phyloP scores from a whole-genome alignment of 2,888 invertebrate species.

The Rhogogaster chlorosoma region DNA sequence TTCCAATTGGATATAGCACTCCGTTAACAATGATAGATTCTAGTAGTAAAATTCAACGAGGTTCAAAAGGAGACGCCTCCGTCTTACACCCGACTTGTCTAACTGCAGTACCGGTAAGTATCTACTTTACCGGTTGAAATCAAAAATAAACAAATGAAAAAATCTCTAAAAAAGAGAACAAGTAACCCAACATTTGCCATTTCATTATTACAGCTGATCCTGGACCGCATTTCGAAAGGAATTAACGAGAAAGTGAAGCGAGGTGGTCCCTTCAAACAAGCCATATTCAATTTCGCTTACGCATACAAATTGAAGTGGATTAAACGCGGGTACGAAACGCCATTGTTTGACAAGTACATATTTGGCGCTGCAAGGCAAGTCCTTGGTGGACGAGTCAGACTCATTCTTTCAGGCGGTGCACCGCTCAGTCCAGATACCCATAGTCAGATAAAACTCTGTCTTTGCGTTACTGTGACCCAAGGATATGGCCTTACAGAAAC shows the following conservation, averaged over 20 bases:
- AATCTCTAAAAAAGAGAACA: not conserved
- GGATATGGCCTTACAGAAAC: constrained; percentile 99
- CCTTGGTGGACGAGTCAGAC: constrained; percentile 93
- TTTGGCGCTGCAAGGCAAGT: constrained; percentile 83
- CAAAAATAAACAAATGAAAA: not conserved
- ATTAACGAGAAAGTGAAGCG: constrained; percentile 96
- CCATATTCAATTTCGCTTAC: constrained; percentile 96
- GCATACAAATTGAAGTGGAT: constrained; percentile 94
- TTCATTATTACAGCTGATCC: constrained; percentile 85
- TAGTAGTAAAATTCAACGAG: constrained; percentile 97
- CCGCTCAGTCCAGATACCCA: constrained; percentile 98
- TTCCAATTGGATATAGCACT: constrained; percentile 97
- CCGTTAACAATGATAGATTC: constrained; percentile 95
- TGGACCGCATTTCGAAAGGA: constrained; percentile 98
- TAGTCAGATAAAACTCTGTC: constrained; percentile 93
- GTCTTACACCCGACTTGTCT: constrained; percentile 95
- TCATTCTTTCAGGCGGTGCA: constrained; percentile 96
- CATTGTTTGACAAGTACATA: constrained; percentile 84
- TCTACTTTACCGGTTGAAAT: not conserved
- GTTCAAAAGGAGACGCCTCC: constrained; percentile 96
- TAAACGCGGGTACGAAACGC: constrained; percentile 90
- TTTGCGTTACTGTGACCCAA: constrained; percentile 94
- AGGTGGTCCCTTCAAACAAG: constrained; percentile 88
- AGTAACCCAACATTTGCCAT: not conserved
- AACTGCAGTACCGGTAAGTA: constrained; percentile 95